Evolutionary conservation across 2,113 vertebrate genomes (phyloP), one percentile per base, ranked within the genome.

Genomic region (Rissa tridactyla): DNA sequence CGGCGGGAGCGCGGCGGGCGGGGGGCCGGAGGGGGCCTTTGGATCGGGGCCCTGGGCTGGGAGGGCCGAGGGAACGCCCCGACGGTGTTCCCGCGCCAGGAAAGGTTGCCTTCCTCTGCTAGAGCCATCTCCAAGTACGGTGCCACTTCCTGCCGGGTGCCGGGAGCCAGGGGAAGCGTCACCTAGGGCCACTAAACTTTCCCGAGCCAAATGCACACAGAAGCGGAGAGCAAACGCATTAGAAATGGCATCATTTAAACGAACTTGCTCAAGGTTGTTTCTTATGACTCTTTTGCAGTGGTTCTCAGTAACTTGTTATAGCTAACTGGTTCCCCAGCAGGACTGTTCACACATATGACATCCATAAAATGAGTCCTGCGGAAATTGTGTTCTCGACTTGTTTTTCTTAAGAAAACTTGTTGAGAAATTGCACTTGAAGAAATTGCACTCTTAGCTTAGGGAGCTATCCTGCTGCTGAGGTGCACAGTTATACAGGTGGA

Each of bases 271-370:
- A 9, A 12, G 51, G 20, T 16, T 76, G 34, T 12, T 54, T 87
- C 61, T 84, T 18, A 16, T 1, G n/a, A 18, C 9, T n/a, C 25
- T 51, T 58, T 58, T 23, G 27, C 52, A 12, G 82, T 42, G 27
- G 17, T 25, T 92, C 55, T 66, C 44, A 36, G 42, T 32, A 8
- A 55, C 34, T 75, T 78, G 64, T 44, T 19, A 26, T 4, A n/a
- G 82, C 55, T 82, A 32, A 5, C 40, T 22, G 30, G 9, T 13
- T 70, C 38, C 42, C 30, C 44, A 19, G 64, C 68, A 84, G 60
- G 86, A 27, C 44, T 2, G 1, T 54, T 88, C 82, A 32, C 52
- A 52, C 2, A 1, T 36, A 8, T 2, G 1, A 2, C 20, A n/a
- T 13, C 52, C 9, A 5, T 17, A 58, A 81, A 91, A 30, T 10